These are phyloP conservation scores for Sander vitreus DNA, from an alignment of 2,113 vertebrate genomes.

Conservation along the genomic window DNA sequence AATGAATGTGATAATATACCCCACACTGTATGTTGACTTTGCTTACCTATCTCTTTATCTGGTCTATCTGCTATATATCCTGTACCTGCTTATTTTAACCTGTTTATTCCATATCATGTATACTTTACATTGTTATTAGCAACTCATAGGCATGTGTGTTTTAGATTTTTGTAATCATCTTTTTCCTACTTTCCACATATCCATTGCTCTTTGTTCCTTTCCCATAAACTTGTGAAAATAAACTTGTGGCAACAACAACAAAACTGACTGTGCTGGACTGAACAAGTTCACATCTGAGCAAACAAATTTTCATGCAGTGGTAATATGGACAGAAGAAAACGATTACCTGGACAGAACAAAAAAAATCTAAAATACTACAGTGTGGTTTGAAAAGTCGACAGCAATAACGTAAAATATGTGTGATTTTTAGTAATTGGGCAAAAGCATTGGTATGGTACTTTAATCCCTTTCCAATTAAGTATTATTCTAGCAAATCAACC, in stretches of 20 bases:
- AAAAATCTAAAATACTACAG: background rate
- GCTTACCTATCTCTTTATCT: slow-evolving; percentile 8
- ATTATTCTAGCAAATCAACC: slow-evolving; percentile 69
- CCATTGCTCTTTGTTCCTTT: background rate
- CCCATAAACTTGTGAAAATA: background rate
- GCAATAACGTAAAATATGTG: background rate
- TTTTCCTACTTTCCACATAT: background rate
- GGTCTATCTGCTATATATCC: background rate
- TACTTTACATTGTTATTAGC: background rate
- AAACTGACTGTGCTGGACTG: background rate
- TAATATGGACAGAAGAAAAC: background rate
- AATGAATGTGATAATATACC: slow-evolving; percentile 42
- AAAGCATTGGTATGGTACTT: slow-evolving; percentile 31
- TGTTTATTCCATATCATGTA: background rate
- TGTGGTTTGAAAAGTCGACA: slow-evolving; percentile 16
- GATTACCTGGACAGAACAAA: background rate
- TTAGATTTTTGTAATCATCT: background rate
- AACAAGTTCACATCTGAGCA: background rate
- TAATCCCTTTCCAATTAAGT: slow-evolving; percentile 38
- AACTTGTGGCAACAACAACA: background rate
- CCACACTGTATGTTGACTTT: background rate
- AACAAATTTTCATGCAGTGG: background rate
- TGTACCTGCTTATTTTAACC: background rate
- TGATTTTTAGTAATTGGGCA: background rate
- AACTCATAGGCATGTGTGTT: background rate